Evolutionary conservation across 2,888 invertebrate species (phyloP).

Genomic region (Alloplasta piceator): DNA sequence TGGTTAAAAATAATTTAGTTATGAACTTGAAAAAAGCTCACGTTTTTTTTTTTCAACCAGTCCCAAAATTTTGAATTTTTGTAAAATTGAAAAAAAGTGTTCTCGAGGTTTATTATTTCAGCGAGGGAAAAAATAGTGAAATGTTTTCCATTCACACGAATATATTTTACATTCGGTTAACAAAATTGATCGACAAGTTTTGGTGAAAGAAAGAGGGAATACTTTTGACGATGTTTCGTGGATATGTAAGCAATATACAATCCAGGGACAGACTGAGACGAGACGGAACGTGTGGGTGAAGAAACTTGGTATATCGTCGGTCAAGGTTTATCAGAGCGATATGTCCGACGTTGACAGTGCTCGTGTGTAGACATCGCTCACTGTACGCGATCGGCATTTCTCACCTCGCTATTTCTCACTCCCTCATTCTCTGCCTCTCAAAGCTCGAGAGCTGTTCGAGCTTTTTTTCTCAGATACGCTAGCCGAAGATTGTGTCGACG

Average conservation of each 20-base stretch:
- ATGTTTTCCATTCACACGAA: no score
- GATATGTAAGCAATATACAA: constrained; percentile 40
- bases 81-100: no score
- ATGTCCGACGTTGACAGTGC: constrained; percentile 79
- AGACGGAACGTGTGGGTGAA: constrained; percentile 69
- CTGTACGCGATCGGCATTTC: constrained; percentile 76
- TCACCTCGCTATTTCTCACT: constrained; percentile 71
- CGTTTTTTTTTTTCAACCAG: no score
- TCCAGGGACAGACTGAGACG: constrained; percentile 47
- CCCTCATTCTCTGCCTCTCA: neutral
- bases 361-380: constrained; percentile 81
- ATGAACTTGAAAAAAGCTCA: constrained; percentile 11
- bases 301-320: constrained; percentile 48
- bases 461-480: constrained; percentile 56
- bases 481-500: constrained; percentile 27
- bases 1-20: neutral
- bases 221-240: neutral
- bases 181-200: no score
- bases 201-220: no score
- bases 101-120: no score
- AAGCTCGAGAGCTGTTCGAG: constrained; percentile 63
- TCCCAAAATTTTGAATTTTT: no score
- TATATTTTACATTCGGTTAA: no score
- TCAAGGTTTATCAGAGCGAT: constrained; percentile 80
- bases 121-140: no score